A percentile compares a stretch with the other conserved stretches of the same genome.
Conservation (phyloP, 2,888 invertebrate genomes). For the Heterodera filipjevi region DNA sequence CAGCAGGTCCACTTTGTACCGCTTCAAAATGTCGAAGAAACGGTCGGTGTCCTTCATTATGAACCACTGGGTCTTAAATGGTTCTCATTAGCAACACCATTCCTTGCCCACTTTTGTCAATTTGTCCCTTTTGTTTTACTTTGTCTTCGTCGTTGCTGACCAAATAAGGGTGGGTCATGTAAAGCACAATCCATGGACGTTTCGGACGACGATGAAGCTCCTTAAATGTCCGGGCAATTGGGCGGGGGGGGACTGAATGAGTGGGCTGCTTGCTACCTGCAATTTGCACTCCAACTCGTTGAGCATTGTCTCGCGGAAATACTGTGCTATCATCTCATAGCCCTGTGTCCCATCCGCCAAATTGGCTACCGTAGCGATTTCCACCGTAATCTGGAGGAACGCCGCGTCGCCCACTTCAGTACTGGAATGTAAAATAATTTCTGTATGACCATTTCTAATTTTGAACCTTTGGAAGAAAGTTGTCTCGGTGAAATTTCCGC, state of each 20-base stretch:
- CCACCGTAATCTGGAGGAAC: constrained; percentile 36
- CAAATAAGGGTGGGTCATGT: constrained; percentile 22
- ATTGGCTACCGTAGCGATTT: constrained; percentile 32
- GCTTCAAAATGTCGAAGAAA: constrained; percentile 35
- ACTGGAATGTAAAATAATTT: constrained; percentile 20
- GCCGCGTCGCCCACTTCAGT: constrained; percentile 31
- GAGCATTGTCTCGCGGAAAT: constrained; percentile 37
- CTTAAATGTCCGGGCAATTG: not conserved
- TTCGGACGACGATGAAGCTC: constrained; percentile 29
- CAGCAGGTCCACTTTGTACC: constrained; percentile 34
- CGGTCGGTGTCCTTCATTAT: constrained; percentile 33
- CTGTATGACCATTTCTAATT: not conserved
- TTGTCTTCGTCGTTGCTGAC: constrained; percentile 26
- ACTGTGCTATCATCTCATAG: constrained; percentile 30
- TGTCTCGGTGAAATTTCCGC: constrained; percentile 28
- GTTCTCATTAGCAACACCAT: not conserved
- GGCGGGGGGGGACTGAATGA: not conserved
- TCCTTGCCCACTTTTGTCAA: not conserved
- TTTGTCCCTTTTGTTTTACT: no score
- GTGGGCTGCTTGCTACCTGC: constrained; percentile 25
- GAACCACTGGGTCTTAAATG: constrained; percentile 29
- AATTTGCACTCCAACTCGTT: constrained; percentile 37
- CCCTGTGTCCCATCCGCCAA: constrained; percentile 28
- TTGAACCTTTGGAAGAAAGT: constrained; percentile 32
- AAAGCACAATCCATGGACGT: constrained; percentile 32